Evolutionary conservation across 64 coral and sea anemone species (phyloP), one percentile per base, ranked within the genome.

Genomic region (Montipora sp.): DNA sequence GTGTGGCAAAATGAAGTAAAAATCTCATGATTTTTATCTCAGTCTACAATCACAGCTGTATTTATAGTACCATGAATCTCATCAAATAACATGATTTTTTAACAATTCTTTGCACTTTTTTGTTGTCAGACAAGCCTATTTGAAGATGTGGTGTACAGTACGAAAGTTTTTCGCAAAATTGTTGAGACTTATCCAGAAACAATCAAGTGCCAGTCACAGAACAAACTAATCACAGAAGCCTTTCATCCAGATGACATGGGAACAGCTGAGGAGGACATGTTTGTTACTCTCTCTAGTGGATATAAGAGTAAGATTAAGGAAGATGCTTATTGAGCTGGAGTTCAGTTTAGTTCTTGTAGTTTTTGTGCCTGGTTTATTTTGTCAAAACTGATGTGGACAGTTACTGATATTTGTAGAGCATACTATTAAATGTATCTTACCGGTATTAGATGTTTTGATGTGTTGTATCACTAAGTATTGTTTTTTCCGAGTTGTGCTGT

Each of bases 151-250:
- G 51, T 79, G 0, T 61, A 87, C 18, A 70, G 53, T 65, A 78
- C 95, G 14, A 89, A 90, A 79, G 63, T 44, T 12, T 96, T 96
- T 96, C 87, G 90, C 67, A 58, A 89, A 75, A 20, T 78, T 51
- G 92, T 99, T 5, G 48, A 94, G 5, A 92, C 83, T 0, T 93
- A 89, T 59, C 98, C 98, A 72, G 89, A 95, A 74, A 99, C 94
- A 44, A 99, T 99, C 70, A 81, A 91, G 66, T 99, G 98, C 59
- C 83, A 80, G 8, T 90, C 87, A 55, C 98, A 99, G 65, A 99
- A 99, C 75, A 86, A 90, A 15, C 98, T 92, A 86, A 91, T 99
- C 68, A 81, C 88, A 57, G 87, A 91, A 48, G 94, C 88, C 9
- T 99, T 88, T 67, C 91, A 75, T 19, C 94, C 94, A 48, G 63